Evolutionary conservation across 2,888 invertebrate genomes (phyloP).

Genomic region (Hyposoter didymator): DNA sequence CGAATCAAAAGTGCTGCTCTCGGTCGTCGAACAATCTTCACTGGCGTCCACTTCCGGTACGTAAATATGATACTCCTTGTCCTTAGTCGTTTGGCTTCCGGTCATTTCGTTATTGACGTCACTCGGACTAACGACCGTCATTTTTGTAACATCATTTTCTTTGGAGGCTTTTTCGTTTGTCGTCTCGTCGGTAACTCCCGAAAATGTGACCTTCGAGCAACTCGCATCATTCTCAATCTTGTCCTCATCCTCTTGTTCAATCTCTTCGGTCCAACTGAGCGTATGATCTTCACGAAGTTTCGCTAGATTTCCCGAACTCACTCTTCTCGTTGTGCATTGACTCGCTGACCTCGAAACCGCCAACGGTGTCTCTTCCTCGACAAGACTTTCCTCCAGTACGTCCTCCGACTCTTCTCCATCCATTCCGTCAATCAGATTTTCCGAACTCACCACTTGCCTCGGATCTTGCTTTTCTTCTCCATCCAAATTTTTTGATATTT

Average conservation of each 20-base stretch:
- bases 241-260: constrained; percentile 48
- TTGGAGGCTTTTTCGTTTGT: constrained; percentile 54
- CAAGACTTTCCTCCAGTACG: constrained; percentile 55
- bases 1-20: constrained; percentile 73
- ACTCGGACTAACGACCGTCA: neutral
- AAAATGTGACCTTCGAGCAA: constrained; percentile 50
- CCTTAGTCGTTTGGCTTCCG: constrained; percentile 44
- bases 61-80: constrained; percentile 71
- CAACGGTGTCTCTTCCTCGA: constrained; percentile 63
- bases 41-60: constrained; percentile 69
- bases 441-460: neutral
- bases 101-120: neutral
- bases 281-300: constrained; percentile 50
- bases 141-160: constrained; percentile 17
- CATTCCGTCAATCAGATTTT: constrained; percentile 1
- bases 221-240: constrained; percentile 27
- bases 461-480: neutral
- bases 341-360: constrained; percentile 71
- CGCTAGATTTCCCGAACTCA: constrained; percentile 66
- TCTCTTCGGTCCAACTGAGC: constrained; percentile 62
- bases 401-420: constrained; percentile 47
- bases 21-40: constrained; percentile 67
- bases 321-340: constrained; percentile 70
- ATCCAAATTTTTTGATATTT: neutral
- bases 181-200: constrained; percentile 26